phyloP scores from a whole-genome alignment of 2,888 invertebrate genomes.

The Torymus auratus region DNA sequence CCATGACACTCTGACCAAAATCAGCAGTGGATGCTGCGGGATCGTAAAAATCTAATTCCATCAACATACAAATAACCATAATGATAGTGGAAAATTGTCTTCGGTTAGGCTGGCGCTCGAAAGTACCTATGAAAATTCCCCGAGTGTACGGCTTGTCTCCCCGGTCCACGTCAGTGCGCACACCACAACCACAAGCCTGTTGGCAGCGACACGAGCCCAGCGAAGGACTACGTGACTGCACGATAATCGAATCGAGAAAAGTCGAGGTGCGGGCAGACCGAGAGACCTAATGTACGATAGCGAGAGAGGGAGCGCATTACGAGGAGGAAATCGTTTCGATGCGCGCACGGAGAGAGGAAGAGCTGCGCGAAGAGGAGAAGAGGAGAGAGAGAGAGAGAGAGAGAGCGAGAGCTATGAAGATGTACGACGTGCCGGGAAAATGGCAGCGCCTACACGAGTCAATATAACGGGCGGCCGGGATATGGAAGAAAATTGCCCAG shows the following conservation, averaged over 20 bases:
- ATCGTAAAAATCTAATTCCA: conserved; percentile 19
- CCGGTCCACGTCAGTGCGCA: neutral
- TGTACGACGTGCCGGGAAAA: conserved; percentile 58
- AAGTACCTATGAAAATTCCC: neutral
- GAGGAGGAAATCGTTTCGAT: conserved; percentile 23
- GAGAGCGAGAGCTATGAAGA: conserved; percentile 54
- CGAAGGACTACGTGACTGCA: conserved; percentile 49
- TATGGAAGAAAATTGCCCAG: conserved; percentile 50
- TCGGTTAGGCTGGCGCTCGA: neutral
- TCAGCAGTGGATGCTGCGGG: too few relatives aligned
- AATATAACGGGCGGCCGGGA: conserved; percentile 44
- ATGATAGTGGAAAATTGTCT: conserved; percentile 28
- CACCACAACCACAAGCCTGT: neutral
- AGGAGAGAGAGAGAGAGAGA: conserved; percentile 10
- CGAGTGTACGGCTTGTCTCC: too few relatives aligned
- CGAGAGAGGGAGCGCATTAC: conserved; percentile 3
- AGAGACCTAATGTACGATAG: conserved; percentile 18
- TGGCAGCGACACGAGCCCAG: conserved; percentile 13
- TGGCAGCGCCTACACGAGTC: conserved; percentile 53
- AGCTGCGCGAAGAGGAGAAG: neutral
- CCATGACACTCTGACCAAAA: too few relatives aligned
- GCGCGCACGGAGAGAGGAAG: neutral
- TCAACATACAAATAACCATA: conserved; percentile 23
- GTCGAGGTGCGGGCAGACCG: conserved; percentile 42
- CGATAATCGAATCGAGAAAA: conserved; percentile 59